Conservation (phyloP, 30 jellyfish, hydroid and myxozoan species). For the Cassiopea andromeda region DNA sequence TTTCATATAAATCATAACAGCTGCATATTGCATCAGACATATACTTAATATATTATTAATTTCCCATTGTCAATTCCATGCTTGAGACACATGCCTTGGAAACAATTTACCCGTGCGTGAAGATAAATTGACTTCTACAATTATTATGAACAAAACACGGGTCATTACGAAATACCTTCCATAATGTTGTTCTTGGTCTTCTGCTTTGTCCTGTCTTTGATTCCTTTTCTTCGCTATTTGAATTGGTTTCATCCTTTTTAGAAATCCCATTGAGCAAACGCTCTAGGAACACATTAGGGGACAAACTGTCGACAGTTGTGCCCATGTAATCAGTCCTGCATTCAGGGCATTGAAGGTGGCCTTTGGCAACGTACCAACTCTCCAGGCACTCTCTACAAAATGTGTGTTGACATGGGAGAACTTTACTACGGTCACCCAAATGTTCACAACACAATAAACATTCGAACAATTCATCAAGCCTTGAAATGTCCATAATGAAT, state of each 20-base stretch:
- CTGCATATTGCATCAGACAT: not conserved
- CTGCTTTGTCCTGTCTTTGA: constrained; percentile 26
- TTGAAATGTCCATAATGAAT: constrained; percentile 56
- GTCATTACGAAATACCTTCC: constrained; percentile 53
- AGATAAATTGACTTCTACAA: not conserved
- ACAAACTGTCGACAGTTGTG: constrained; percentile 62
- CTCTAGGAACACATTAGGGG: constrained; percentile 80
- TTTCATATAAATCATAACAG: not conserved
- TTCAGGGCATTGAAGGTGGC: constrained; percentile 92
- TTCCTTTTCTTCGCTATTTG: constrained; percentile 11
- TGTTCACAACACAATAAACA: constrained; percentile 86
- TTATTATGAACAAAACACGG: constrained; percentile 29
- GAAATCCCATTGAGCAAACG: constrained; percentile 65
- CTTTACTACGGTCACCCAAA: constrained; percentile 87
- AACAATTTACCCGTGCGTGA: not conserved
- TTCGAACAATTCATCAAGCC: constrained; percentile 68
- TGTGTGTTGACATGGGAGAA: constrained; percentile 94
- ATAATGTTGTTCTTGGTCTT: constrained; percentile 19
- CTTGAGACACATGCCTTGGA: not conserved
- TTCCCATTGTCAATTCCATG: constrained; percentile 1
- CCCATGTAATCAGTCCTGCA: constrained; percentile 74
- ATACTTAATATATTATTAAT: not conserved
- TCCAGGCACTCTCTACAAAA: constrained; percentile 78
- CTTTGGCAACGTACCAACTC: constrained; percentile 63
- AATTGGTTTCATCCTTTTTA: constrained; percentile 30